A percentile compares a stretch with the other conserved stretches of the same genome.
Conservation (phyloP, 2,888 invertebrate genomes). For the Aphodius granarius region DNA sequence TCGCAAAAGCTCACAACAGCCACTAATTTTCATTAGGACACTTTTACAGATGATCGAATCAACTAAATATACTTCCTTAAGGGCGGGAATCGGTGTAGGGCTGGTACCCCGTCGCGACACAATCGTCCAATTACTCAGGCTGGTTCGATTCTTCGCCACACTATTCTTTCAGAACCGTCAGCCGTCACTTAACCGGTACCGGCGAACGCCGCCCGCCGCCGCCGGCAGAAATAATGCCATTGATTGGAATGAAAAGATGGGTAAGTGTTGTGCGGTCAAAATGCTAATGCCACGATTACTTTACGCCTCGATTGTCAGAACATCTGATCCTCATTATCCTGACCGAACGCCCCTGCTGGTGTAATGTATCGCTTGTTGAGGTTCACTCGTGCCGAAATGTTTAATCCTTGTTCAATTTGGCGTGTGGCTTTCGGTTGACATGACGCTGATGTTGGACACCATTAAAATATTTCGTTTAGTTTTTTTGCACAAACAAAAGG, state of each 20-base stretch:
- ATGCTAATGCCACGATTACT: conserved; percentile 24
- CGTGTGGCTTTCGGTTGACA: not conserved
- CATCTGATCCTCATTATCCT: not conserved
- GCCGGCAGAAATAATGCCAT: conserved; percentile 21
- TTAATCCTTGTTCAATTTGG: not conserved
- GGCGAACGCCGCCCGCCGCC: not conserved
- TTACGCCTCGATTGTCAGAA: not conserved
- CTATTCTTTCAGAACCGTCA: conserved; percentile 3
- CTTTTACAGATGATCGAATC: conserved; percentile 38
- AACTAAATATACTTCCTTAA: conserved; percentile 37
- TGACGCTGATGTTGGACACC: not conserved
- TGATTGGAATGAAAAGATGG: conserved; percentile 23
- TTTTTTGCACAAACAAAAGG: no score
- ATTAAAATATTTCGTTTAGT: not conserved
- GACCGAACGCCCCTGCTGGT: not conserved
- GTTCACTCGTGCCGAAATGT: not conserved
- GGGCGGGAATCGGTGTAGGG: conserved; percentile 33
- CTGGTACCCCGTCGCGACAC: conserved; percentile 28
- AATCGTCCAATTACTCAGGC: not conserved
- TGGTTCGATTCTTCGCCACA: not conserved
- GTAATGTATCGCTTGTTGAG: not conserved
- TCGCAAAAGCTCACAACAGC: conserved; percentile 20
- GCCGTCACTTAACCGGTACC: not conserved
- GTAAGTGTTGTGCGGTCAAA: conserved; percentile 22
- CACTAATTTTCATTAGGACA: conserved; percentile 40